Evolutionary conservation across 2,797 vertebrate genomes (phyloP).

Genomic region (Mus spretus): DNA sequence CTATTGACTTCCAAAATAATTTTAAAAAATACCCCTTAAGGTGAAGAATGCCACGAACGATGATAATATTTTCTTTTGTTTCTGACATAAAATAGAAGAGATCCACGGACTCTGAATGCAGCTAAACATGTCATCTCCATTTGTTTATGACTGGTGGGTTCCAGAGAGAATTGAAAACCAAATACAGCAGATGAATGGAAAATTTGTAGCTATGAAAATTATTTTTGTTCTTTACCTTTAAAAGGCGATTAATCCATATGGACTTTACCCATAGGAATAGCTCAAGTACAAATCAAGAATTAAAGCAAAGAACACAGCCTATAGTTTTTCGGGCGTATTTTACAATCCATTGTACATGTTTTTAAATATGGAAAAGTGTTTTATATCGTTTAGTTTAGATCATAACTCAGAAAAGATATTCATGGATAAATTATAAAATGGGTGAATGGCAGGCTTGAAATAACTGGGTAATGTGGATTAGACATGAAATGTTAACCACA

Average conservation of each 20-base stretch:
- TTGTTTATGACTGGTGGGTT: not conserved
- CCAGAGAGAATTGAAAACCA: slow-evolving; percentile 24
- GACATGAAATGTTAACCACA: not conserved
- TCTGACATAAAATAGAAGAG: slow-evolving; percentile 23
- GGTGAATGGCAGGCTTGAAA: slow-evolving; percentile 16
- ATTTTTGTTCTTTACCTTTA: not conserved
- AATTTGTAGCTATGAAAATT: not conserved
- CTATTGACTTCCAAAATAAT: slow-evolving; percentile 25
- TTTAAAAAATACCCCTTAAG: slow-evolving; percentile 17
- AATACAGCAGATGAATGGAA: not conserved
- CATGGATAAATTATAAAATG: slow-evolving; percentile 14
- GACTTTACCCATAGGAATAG: slow-evolving; percentile 3
- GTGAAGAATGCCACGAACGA: not conserved
- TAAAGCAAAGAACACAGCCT: slow-evolving; percentile 9
- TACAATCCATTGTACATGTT: not conserved
- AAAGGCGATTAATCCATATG: not conserved
- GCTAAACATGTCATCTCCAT: not conserved
- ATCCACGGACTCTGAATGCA: not conserved
- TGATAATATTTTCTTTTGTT: slow-evolving; percentile 20
- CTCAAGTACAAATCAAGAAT: slow-evolving; percentile 19
- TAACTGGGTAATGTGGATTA: not conserved
- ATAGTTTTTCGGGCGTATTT: slow-evolving; percentile 35
- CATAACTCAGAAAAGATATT: not conserved
- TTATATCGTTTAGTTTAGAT: slow-evolving; percentile 34
- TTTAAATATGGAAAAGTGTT: not conserved